These are phyloP conservation scores for Edolisoma coerulescens DNA, from an alignment of 2,113 vertebrate genomes.

Conservation along the genomic window DNA sequence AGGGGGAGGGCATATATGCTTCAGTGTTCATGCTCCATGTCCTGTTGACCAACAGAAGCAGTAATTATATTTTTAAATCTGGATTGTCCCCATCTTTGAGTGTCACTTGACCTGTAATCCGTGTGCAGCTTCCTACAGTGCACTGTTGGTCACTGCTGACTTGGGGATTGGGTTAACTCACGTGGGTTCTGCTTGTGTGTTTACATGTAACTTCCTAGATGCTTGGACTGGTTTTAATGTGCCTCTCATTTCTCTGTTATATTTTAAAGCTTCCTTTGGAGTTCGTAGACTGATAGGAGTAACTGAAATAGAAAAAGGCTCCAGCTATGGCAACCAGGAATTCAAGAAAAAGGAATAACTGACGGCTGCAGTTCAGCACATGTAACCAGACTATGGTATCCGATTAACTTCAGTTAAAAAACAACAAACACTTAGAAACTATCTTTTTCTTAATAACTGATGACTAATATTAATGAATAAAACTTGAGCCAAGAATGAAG, in stretches of 20 bases:
- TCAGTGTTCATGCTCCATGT: background rate
- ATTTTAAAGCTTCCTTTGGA: conserved; percentile 87
- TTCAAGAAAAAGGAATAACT: conserved; percentile 92
- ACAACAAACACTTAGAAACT: conserved; percentile 75
- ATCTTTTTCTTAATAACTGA: conserved; percentile 80
- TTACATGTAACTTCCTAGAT: background rate
- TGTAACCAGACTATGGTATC: conserved; percentile 59
- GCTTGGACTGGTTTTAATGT: background rate
- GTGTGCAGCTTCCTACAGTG: accelerated
- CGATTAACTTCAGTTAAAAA: conserved; percentile 73
- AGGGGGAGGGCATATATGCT: no score
- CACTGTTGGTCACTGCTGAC: background rate
- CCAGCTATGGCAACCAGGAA: conserved; percentile 92
- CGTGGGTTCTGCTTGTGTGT: background rate
- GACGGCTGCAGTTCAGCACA: conserved; percentile 40
- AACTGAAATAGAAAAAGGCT: conserved; percentile 96
- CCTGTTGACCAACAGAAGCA: background rate
- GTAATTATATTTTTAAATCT: background rate
- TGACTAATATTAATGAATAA: conserved; percentile 79
- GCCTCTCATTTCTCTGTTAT: conserved; percentile 15
- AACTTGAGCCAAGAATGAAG: conserved; percentile 78
- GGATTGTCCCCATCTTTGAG: background rate
- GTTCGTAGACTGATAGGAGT: conserved; percentile 96
- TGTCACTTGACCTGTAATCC: background rate
- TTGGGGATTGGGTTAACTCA: background rate